These are phyloP conservation scores for Drosophila carrolli DNA, from an alignment of 1,140 invertebrate genomes.

Conservation along the genomic window DNA sequence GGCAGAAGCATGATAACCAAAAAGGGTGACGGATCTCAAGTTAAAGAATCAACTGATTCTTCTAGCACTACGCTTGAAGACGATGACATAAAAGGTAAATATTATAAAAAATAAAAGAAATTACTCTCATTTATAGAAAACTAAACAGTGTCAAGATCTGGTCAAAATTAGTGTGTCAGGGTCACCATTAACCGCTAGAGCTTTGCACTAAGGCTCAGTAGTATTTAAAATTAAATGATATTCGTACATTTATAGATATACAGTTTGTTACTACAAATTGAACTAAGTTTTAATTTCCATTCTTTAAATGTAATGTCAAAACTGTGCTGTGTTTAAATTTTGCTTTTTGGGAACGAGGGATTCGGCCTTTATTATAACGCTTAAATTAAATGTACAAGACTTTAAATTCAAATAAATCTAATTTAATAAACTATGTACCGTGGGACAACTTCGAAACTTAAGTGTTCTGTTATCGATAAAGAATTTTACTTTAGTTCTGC, in stretches of 20 bases:
- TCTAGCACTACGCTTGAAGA: conserved; percentile 97
- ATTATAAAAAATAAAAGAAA: conserved; percentile 2
- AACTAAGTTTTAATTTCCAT: background rate
- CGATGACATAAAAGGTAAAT: conserved; percentile 92
- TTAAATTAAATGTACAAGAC: background rate
- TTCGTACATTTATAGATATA: no score
- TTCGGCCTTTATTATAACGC: background rate
- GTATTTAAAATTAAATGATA: background rate
- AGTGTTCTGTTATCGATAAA: no score
- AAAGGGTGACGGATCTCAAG: conserved; percentile 96
- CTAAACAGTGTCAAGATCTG: background rate
- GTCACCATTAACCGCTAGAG: background rate
- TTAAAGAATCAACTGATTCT: conserved; percentile 97
- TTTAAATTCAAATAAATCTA: background rate
- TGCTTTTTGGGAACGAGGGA: background rate
- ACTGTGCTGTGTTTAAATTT: background rate
- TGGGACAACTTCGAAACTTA: background rate
- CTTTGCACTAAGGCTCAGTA: background rate
- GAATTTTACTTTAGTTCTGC: no score
- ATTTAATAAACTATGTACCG: background rate
- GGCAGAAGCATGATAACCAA: conserved; percentile 93
- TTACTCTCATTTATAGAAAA: background rate
- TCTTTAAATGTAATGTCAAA: background rate
- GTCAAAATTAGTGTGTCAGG: background rate
- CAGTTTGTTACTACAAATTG: no score